Conservation (phyloP, 1,140 invertebrate genomes). For the Camponotus vicinus region DNA sequence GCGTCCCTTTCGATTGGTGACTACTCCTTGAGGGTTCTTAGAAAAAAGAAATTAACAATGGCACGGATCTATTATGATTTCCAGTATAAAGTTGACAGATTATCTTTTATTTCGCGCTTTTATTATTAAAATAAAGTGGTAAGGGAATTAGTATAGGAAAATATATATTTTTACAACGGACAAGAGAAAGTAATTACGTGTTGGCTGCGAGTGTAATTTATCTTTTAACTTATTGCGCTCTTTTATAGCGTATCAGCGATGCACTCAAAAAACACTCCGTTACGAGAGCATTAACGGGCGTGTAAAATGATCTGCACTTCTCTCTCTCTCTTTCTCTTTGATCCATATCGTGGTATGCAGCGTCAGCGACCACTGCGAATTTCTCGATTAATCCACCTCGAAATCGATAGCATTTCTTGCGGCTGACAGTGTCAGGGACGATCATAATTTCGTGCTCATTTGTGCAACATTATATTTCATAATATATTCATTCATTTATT, state of each 20-base stretch:
- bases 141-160: constrained; percentile 27
- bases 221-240: constrained; percentile 47
- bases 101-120: constrained; percentile 22
- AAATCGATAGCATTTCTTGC: constrained; percentile 59
- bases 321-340: constrained; percentile 34
- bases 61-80: constrained; percentile 31
- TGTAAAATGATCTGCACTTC: constrained; percentile 54
- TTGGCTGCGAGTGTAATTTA: constrained; percentile 44
- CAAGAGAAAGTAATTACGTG: constrained; percentile 55
- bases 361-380: constrained; percentile 53
- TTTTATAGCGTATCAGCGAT: constrained; percentile 50
- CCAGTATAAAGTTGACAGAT: constrained; percentile 23
- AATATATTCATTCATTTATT: background rate
- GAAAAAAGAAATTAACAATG: constrained; percentile 39
- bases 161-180: constrained; percentile 6
- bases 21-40: constrained; percentile 11
- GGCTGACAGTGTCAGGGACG: constrained; percentile 46
- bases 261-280: constrained; percentile 47
- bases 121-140: constrained; percentile 52
- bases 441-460: constrained; percentile 50
- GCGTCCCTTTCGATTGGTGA: constrained; percentile 44
- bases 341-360: constrained; percentile 48
- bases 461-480: background rate
- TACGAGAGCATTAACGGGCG: constrained; percentile 59
- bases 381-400: constrained; percentile 61